Evolutionary conservation across 2,888 invertebrate genomes (phyloP), one percentile per base, ranked within the genome.

Genomic region (Athalia cordata): DNA sequence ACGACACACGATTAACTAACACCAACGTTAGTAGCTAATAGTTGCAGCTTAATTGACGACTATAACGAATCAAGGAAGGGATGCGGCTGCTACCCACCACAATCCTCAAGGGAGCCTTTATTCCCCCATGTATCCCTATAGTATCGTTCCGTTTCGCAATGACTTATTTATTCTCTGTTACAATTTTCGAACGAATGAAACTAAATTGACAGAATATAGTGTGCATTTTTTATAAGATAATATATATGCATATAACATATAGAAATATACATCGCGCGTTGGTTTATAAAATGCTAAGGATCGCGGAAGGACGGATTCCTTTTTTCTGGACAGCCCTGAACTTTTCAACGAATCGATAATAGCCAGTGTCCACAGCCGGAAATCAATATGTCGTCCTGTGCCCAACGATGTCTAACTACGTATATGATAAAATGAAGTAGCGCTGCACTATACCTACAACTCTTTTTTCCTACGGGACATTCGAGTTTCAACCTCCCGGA

Each of bases 1-100:
- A 89, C 89, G 89, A 83, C 89, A 89, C 89, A 89, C 89, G 88
- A 88, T 89, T 87, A 89, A 87, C 89, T 89, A 89, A 89, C 89
- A 89, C 86, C 89, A 89, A 89, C 87, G 89, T 89, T 89, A 89
- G 89, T 89, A 88, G 87, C 88, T 89, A 87, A 87, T 68, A 15
- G 15, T 72, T 72, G 47, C 29, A 29, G 55, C 59, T 72, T 72
- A 72, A 72, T 59, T 45, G 47, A 59, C 59, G 43, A 1, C 29
- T 59, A 45, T 72, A 72, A 72, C 59, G 47, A 72, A 59, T 57
- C 13, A 43, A 59, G 8, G 62, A 11, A 15, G 15, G 57, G 13
- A 45, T 57, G 45, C 13, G 55, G 11, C 9, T 52, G 11, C 29
- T 29, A 50, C 68, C 55, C 29, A 2, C 29, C 52, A 52, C 62